A percentile compares a stretch with the other conserved stretches of the same genome.
Evolutionary conservation across 2,113 vertebrate genomes (phyloP).

Genomic region (Xiphias gladius): DNA sequence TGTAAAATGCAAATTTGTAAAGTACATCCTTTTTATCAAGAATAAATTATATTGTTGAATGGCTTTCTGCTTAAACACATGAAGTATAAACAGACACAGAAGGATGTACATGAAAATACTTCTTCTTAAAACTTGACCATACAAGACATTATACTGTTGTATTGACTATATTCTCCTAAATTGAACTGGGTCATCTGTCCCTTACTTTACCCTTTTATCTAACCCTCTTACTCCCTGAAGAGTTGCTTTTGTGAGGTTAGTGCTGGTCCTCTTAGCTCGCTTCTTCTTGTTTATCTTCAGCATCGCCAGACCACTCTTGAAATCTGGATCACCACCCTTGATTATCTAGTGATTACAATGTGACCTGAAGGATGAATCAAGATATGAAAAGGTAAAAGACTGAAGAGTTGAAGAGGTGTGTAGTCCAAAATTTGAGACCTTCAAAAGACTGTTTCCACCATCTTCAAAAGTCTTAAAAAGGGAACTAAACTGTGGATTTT

Average conservation of each 20-base stretch:
- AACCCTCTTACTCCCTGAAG: constrained; percentile 53
- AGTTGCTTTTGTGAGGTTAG: constrained; percentile 37
- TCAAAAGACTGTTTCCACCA: not conserved
- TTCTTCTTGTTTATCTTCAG: constrained; percentile 51
- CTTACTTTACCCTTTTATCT: not conserved
- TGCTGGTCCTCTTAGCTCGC: not conserved
- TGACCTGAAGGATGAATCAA: not conserved
- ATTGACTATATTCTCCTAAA: not conserved
- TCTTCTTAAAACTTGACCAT: not conserved
- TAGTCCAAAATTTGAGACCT: constrained; percentile 1
- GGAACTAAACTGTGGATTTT: not conserved
- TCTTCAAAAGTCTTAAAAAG: not conserved
- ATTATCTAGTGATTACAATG: not conserved
- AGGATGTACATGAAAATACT: not conserved
- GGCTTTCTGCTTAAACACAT: not conserved
- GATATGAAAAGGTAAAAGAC: not conserved
- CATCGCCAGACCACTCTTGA: constrained; percentile 43
- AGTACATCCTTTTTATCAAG: too few species aligned
- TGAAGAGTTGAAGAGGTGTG: not conserved
- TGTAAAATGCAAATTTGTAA: not conserved
- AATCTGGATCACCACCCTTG: not conserved
- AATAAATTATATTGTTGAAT: not conserved
- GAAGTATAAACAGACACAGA: not conserved
- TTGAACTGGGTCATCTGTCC: not conserved
- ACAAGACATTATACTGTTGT: too few species aligned